Conservation (phyloP, 2,888 invertebrate species). For the Neria commutata region DNA sequence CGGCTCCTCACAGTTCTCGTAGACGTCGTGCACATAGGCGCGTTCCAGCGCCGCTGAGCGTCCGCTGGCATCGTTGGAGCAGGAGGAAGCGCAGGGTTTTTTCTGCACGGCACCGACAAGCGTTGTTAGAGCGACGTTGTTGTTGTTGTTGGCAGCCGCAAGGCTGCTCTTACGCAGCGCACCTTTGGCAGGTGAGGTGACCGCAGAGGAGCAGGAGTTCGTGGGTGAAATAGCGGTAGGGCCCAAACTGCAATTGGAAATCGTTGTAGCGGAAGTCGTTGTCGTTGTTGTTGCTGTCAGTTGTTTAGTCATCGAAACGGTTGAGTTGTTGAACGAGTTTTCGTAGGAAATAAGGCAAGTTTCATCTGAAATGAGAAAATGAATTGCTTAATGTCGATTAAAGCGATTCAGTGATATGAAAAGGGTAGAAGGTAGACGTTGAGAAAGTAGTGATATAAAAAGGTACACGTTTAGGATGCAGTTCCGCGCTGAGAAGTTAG, state of each 20-base stretch:
- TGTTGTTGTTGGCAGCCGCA: conserved; percentile 15
- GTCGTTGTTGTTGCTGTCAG: conserved; percentile 40
- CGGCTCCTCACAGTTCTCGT: conserved; percentile 84
- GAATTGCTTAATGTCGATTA: too few relatives aligned
- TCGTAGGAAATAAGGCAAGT: conserved; percentile 32
- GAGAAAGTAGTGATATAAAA: too few relatives aligned
- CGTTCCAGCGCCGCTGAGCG: conserved; percentile 82
- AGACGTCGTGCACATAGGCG: conserved; percentile 94
- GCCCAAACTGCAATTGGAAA: conserved; percentile 38
- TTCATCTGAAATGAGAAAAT: conserved; percentile 42
- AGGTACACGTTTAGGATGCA: too few relatives aligned
- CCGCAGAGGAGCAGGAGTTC: conserved; percentile 14
- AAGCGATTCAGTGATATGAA: too few relatives aligned
- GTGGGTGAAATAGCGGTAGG: conserved; percentile 41
- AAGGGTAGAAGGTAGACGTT: too few relatives aligned
- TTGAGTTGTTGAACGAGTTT: conserved; percentile 23
- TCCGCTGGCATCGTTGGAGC: conserved; percentile 55
- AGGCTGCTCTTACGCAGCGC: neutral
- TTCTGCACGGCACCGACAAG: conserved; percentile 10
- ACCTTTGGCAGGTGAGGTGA: conserved; percentile 18
- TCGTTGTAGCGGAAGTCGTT: conserved; percentile 41
- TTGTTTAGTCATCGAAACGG: conserved; percentile 29
- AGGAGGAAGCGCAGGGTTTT: conserved; percentile 18
- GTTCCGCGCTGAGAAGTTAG: too few relatives aligned
- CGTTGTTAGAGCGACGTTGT: too few relatives aligned